Evolutionary conservation across 2,113 vertebrate genomes (phyloP).

Genomic region (Nothocercus julius): DNA sequence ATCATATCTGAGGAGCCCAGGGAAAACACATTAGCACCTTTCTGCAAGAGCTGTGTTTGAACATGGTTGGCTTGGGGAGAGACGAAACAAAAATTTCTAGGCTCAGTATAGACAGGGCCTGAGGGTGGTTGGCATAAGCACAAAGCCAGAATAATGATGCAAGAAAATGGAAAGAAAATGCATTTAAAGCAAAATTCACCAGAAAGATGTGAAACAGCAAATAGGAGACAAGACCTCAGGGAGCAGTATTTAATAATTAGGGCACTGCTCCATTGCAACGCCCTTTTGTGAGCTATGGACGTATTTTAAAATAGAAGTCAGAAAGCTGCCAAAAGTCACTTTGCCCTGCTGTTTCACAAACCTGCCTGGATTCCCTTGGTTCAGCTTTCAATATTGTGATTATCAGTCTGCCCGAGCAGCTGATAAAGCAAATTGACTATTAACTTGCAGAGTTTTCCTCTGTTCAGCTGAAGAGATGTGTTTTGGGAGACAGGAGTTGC

Average conservation of each 20-base stretch:
- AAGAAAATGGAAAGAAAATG: background rate
- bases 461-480: background rate
- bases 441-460: background rate
- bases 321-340: background rate
- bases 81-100: background rate
- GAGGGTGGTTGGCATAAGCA: background rate
- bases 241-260: background rate
- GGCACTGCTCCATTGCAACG: background rate
- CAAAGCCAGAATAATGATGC: background rate
- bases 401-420: background rate
- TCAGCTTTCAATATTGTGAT: background rate
- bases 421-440: background rate
- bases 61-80: background rate
- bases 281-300: background rate
- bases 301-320: background rate
- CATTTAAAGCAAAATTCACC: slow-evolving; percentile 10
- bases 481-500: background rate
- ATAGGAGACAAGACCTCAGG: background rate
- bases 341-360: background rate
- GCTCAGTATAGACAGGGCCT: background rate
- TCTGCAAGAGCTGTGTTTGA: background rate
- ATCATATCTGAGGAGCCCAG: background rate
- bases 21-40: slow-evolving; percentile 10
- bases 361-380: background rate
- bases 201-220: background rate